Evolutionary conservation across 2,888 invertebrate species (phyloP).

Genomic region (Pseudolycoriella hygida): DNA sequence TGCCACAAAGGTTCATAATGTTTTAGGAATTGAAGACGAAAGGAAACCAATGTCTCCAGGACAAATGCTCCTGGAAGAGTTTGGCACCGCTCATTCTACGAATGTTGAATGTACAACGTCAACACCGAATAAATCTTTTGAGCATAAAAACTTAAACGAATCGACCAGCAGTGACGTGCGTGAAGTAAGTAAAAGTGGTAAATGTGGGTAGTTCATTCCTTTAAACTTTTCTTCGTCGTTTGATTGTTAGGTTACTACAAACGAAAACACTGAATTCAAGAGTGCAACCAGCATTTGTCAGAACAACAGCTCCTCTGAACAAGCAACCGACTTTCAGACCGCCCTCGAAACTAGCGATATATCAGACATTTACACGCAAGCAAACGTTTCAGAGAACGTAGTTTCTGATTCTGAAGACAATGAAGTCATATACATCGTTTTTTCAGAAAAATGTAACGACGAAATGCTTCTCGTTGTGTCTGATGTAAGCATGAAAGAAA

Average conservation of each 20-base stretch:
- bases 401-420: slow-evolving; percentile 28
- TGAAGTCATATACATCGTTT: slow-evolving; percentile 23
- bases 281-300: no score
- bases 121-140: neutral
- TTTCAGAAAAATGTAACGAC: slow-evolving; percentile 20
- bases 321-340: no score
- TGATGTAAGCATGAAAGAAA: slow-evolving; percentile 33
- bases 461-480: slow-evolving; percentile 32
- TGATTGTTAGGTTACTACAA: no score
- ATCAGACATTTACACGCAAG: neutral
- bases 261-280: no score
- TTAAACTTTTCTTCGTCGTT: no score
- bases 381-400: slow-evolving; percentile 6
- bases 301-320: no score
- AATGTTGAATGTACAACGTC: neutral
- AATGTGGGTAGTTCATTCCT: no score
- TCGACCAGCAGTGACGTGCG: neutral
- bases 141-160: neutral
- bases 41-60: neutral
- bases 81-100: neutral
- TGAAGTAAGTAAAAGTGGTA: no score
- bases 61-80: neutral
- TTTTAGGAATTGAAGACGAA: slow-evolving; percentile 29
- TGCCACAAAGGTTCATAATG: slow-evolving; percentile 34
- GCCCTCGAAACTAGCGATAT: no score